These are phyloP conservation scores for Heliconius aoede DNA, from an alignment of 2,888 invertebrate genomes.

Conservation along the genomic window DNA sequence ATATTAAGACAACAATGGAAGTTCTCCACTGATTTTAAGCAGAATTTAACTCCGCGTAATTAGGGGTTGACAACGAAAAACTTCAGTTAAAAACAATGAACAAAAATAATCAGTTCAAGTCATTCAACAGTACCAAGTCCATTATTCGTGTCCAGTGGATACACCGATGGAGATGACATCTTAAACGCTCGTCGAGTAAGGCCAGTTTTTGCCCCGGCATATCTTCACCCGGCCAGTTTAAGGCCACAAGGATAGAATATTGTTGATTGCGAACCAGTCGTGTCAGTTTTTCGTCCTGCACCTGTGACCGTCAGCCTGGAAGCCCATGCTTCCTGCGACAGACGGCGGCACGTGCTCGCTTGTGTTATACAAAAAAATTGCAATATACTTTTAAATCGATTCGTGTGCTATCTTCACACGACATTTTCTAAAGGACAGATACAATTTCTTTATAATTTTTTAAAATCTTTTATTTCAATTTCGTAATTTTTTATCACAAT, in stretches of 20 bases:
- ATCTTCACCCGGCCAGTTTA: constrained; percentile 27
- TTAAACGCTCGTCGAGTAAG: constrained; percentile 6
- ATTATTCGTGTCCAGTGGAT: neutral
- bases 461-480: no score
- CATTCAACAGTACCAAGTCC: no score
- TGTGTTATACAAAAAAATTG: constrained; percentile 46
- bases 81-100: constrained; percentile 1
- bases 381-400: constrained; percentile 53
- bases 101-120: constrained; percentile 10
- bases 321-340: constrained; percentile 81
- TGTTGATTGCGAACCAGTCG: constrained; percentile 42
- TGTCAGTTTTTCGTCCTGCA: constrained; percentile 48
- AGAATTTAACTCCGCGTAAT: neutral
- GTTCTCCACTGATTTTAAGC: neutral
- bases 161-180: constrained; percentile 19
- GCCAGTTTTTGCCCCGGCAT: constrained; percentile 25
- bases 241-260: constrained; percentile 29
- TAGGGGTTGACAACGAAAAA: neutral
- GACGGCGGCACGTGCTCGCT: constrained; percentile 76
- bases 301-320: constrained; percentile 57
- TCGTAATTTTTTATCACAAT: no score
- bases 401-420: constrained; percentile 20
- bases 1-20: no score
- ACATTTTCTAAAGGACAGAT: neutral
- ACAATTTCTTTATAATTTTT: no score